A percentile compares a stretch with the other conserved stretches of the same genome.
Evolutionary conservation across 2,888 invertebrate genomes (phyloP).

Genomic region (Platyscelio sp.): DNA sequence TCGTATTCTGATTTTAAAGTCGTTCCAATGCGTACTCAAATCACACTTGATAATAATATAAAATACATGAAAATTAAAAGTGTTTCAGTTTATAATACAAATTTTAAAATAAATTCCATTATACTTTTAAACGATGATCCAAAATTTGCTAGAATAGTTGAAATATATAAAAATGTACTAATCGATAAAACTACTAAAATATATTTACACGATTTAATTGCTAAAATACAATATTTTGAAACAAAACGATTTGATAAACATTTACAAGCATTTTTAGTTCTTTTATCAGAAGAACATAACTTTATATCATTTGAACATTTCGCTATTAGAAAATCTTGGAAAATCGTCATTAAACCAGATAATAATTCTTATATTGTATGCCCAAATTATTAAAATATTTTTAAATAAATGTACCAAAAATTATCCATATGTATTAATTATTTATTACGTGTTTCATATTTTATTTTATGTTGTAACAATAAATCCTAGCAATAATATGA

Average conservation of each 20-base stretch:
- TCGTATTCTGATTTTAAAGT: background rate
- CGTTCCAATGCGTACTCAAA: background rate
- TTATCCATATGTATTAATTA: too few relatives aligned
- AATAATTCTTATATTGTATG: too few relatives aligned
- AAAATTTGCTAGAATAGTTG: slow-evolving; percentile 3
- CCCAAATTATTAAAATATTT: too few relatives aligned
- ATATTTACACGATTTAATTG: background rate
- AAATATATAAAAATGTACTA: background rate
- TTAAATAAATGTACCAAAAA: too few relatives aligned
- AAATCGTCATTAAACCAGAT: too few relatives aligned
- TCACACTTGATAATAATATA: background rate
- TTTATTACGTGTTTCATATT: too few relatives aligned
- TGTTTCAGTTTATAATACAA: background rate
- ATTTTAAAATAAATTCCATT: slow-evolving; percentile 2
- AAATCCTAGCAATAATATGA: too few relatives aligned
- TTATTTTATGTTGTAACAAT: too few relatives aligned
- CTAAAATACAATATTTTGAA: background rate
- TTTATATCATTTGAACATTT: too few relatives aligned
- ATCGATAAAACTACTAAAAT: background rate
- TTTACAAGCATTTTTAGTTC: too few relatives aligned
- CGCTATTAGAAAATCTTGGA: too few relatives aligned
- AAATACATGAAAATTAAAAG: slow-evolving; percentile 15
- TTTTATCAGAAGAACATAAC: too few relatives aligned
- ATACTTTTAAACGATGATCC: slow-evolving; percentile 2
- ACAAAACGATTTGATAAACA: background rate